Evolutionary conservation across 1,140 invertebrate species (phyloP).

Genomic region (Caenorhabditis remanei): DNA sequence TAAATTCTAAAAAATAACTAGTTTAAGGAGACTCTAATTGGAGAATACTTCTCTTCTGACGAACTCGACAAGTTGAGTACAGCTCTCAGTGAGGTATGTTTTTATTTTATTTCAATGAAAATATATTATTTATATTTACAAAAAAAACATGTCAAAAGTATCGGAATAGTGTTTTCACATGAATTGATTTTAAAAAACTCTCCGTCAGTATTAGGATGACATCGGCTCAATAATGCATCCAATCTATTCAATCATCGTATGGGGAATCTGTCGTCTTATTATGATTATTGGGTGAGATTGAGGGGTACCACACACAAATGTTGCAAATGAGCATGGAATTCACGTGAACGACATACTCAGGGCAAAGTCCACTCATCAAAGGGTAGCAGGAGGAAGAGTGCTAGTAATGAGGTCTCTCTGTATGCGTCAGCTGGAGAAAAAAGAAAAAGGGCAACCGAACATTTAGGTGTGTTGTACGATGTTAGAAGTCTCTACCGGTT

Average conservation of each 20-base stretch:
- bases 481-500: no score
- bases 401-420: slow-evolving; percentile 15
- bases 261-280: no score
- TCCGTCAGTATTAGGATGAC: no score
- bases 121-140: no score
- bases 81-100: slow-evolving; percentile 49
- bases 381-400: neutral
- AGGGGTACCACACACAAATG: neutral
- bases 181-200: no score
- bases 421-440: slow-evolving; percentile 29
- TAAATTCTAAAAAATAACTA: neutral
- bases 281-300: neutral
- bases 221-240: no score
- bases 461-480: no score
- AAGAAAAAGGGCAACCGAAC: neutral
- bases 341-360: slow-evolving; percentile 29
- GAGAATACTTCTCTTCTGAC: slow-evolving; percentile 42
- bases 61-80: slow-evolving; percentile 60
- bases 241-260: no score
- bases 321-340: slow-evolving; percentile 6
- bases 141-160: no score
- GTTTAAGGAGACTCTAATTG: slow-evolving; percentile 24
- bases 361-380: slow-evolving; percentile 43
- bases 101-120: neutral
- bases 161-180: no score